Base-by-base conservation (phyloP, 2,113 vertebrate genomes). In the Bubo scandiacus region DNA sequence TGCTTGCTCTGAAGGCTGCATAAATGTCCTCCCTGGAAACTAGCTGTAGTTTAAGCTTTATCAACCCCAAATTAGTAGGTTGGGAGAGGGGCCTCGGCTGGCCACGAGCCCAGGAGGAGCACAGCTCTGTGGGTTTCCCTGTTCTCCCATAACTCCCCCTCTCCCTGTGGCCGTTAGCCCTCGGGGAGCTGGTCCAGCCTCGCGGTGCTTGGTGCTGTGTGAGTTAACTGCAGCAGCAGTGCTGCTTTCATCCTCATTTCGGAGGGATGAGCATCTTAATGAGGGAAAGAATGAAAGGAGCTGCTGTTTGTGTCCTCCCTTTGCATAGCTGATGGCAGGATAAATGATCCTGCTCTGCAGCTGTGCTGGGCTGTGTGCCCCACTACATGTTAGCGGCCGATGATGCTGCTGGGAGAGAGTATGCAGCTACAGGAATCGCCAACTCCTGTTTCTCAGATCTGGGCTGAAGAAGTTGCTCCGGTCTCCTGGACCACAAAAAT, bases 211-310 rank as follows among this genome's bases (percentile, higher is more conserved):
- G 65, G 92, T 2, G 2, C 70, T 19, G 62, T 6, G 5, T 4
- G 87, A 81, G 78, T 89, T 93, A 93, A 96, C 38, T n/a, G 66
- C 1, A 2, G 47, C 40, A 67, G 79, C 52, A 34, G 36, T 5
- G 47, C 43, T 43, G 65, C 93, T 80, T 75, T 87, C 66, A 65
- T 80, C 58, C 84, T 65, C 36, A 73, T 77, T 57, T 75, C 72
- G 63, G 66, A 93, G 32, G 29, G 43, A 81, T 91, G 51, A 93
- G 74, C 84, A 91, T 81, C 81, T 86, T 74, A 86, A 89, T 82
- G 78, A 96, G 88, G 87, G 67, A 51, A 21, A 82, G 71, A 90
- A 93, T 67, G 62, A 87, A 87, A 87, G 26, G 12, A 81, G 43
- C 81, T 6, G n/a, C 57, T 96, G 54, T 86, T 43, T 13, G 21